A percentile compares a stretch with the other conserved stretches of the same genome.
These are phyloP conservation scores for Notechis scutatus DNA, from an alignment of 2,113 vertebrate genomes.

Conservation along the genomic window DNA sequence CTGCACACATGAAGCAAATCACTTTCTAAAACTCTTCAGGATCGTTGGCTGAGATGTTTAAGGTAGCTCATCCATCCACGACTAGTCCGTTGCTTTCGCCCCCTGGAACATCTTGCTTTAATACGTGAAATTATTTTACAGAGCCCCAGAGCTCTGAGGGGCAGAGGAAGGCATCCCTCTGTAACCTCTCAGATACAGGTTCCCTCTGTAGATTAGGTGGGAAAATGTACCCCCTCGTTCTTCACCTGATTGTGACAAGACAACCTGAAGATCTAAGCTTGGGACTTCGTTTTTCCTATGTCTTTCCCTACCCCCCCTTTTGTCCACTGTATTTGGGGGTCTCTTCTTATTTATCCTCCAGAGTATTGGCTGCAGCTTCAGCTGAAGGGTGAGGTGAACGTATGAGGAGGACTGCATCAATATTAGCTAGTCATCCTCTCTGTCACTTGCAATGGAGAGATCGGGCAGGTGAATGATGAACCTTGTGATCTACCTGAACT, in stretches of 20 bases:
- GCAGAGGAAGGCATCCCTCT: slow-evolving; percentile 20
- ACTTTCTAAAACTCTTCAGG: slow-evolving; percentile 27
- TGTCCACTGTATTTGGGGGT: not conserved
- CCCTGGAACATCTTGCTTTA: slow-evolving; percentile 50
- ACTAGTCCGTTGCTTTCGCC: slow-evolving; percentile 29
- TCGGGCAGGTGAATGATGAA: not conserved
- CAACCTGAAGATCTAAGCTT: not conserved
- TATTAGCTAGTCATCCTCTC: not conserved
- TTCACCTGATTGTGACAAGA: not conserved
- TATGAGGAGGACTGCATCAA: not conserved
- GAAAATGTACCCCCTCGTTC: slow-evolving; percentile 35
- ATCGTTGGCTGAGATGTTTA: slow-evolving; percentile 20
- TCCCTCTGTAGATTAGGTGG: slow-evolving; percentile 1
- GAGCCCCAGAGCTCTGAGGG: slow-evolving; percentile 21
- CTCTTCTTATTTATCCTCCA: not conserved
- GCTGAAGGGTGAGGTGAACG: not conserved
- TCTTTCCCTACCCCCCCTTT: not conserved
- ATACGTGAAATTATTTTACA: slow-evolving; percentile 49
- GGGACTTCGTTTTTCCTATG: not conserved
- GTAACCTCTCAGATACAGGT: slow-evolving; percentile 24
- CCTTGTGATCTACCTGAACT: not conserved
- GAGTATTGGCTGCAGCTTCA: not conserved
- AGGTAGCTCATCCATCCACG: slow-evolving; percentile 31
- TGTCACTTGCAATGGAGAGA: not conserved
- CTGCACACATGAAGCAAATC: slow-evolving; percentile 53